Evolutionary conservation across 2,113 vertebrate species (phyloP).

Genomic region (Sclerurus mexicanus): DNA sequence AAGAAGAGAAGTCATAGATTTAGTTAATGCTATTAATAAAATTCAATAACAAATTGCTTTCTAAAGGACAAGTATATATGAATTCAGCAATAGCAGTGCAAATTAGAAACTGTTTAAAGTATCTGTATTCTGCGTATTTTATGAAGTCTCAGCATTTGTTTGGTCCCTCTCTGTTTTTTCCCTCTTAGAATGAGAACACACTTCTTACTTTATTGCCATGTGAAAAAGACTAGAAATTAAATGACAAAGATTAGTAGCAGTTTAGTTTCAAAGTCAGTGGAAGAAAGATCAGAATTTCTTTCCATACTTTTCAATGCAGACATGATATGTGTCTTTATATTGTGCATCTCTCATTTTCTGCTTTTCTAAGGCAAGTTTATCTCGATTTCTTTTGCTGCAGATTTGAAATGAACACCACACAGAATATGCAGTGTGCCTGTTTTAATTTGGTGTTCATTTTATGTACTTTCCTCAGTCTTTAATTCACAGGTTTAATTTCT

Average conservation of each 20-base stretch:
- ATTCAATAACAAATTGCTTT: not conserved
- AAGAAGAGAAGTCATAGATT: not conserved
- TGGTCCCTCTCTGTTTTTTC: not conserved
- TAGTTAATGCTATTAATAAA: not conserved
- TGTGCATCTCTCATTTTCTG: not conserved
- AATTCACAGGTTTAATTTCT: not conserved
- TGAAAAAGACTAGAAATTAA: not conserved
- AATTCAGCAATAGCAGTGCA: not conserved
- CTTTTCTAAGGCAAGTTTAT: not conserved
- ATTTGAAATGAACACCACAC: not conserved
- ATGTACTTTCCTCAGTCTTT: not conserved
- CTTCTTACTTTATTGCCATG: not conserved
- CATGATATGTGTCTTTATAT: not conserved
- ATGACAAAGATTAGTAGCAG: not conserved
- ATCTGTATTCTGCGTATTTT: not conserved
- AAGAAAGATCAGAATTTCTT: not conserved
- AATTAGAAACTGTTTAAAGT: not conserved
- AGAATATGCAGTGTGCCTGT: not conserved
- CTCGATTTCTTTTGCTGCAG: not conserved
- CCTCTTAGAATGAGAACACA: not conserved
- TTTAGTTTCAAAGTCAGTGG: not conserved
- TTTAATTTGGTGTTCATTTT: not conserved
- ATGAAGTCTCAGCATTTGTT: not conserved
- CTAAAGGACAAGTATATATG: not conserved
- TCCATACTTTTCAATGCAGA: not conserved